A percentile compares a stretch with the other conserved stretches of the same genome.
These are phyloP conservation scores for Hemichromis elongatus DNA, from an alignment of 2,113 vertebrate species.

Conservation along the genomic window DNA sequence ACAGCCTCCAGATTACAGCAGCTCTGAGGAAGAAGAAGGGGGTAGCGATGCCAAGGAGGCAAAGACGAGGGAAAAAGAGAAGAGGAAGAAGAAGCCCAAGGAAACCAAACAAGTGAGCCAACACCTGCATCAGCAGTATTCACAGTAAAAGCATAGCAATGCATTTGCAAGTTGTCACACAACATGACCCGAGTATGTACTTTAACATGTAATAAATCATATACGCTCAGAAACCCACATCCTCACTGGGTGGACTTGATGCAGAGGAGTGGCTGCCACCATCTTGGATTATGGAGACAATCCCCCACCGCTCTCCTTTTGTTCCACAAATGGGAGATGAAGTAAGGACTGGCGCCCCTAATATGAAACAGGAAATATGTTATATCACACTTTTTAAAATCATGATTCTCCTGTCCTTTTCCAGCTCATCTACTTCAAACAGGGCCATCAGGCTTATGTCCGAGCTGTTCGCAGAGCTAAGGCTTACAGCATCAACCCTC, in stretches of 20 bases:
- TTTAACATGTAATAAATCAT: background rate
- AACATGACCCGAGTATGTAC: background rate
- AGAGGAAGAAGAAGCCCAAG: constrained; percentile 84
- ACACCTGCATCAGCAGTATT: background rate
- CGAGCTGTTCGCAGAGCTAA: constrained; percentile 91
- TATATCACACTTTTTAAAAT: background rate
- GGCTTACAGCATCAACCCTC: constrained; percentile 91
- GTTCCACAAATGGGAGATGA: constrained; percentile 99
- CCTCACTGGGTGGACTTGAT: constrained; percentile 82
- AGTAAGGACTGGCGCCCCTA: constrained; percentile 64
- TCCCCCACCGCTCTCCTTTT: constrained; percentile 89
- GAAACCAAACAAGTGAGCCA: constrained; percentile 81
- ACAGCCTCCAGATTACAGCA: constrained; percentile 81
- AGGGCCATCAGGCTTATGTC: constrained; percentile 98
- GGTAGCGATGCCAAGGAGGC: constrained; percentile 46
- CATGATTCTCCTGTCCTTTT: background rate
- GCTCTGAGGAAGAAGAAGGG: constrained; percentile 89
- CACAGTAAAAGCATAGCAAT: background rate
- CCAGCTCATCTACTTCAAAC: constrained; percentile 95
- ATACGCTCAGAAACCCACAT: constrained; percentile 76
- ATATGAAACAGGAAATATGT: background rate
- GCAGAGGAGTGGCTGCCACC: constrained; percentile 91
- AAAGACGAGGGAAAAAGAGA: constrained; percentile 59
- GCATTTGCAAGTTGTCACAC: background rate
- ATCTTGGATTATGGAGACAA: constrained; percentile 91